Evolutionary conservation across 2,888 invertebrate genomes (phyloP), one percentile per base, ranked within the genome.

Genomic region (Euplagia quadripunctaria): DNA sequence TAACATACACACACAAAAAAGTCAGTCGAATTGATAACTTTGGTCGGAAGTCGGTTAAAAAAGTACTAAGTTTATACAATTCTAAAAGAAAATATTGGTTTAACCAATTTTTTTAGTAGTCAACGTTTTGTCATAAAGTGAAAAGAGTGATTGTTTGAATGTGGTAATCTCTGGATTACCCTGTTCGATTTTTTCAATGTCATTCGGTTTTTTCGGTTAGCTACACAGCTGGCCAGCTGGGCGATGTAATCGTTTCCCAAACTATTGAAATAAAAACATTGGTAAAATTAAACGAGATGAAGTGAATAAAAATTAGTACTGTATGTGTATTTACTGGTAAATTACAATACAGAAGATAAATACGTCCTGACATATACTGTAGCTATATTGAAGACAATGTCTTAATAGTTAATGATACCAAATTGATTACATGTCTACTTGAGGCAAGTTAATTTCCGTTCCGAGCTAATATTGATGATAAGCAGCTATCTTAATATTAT

Each of bases 401-500:
- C 20, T 68, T 68, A 68, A 68, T 72, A 64, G n/a, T 68, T 72
- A 68, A 64, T 72, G 55, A 46, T n/a, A 8, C 42, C 64, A 68
- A 52, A 72, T 68, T 64, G 68, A 68, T 68, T 72, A 52, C 17
- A 42, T 42, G 51, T 9, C 64, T 55, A 72, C 46, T 72, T 68
- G 68, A 64, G 63, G 68, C 52, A 64, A 64, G 51, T 63, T 72
- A 68, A 72, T 72, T 52, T 68, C 68, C 68, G 68, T 42, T 43
- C 6, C 7, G 16, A 63, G 20, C 43, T n/a, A 52, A 72, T 64
- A 63, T 46, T n/a, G 5, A 43, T 61, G 43, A 7, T 51, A 16
- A 31, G 12, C 61, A 61, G 14, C 9, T 31, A 61, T 61, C 61
- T 6, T 31, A 31, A 61, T 61, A 61, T 61, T 61, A 31, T 51